These are phyloP conservation scores for Colostygia pectinataria DNA, from an alignment of 2,888 invertebrate species.

Conservation along the genomic window DNA sequence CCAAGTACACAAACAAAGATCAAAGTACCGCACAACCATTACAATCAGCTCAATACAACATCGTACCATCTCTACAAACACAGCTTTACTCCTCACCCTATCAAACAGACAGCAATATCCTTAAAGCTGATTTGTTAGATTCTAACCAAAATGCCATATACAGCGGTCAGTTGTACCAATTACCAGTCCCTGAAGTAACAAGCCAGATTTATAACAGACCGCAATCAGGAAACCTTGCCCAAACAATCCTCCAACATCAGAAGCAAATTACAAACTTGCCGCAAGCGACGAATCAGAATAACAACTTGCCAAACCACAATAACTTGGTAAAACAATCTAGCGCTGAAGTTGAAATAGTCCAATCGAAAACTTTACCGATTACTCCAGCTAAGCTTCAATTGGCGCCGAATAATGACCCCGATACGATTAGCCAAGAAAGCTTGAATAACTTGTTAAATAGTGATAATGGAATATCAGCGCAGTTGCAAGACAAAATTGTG, in stretches of 20 bases:
- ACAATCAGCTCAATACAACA: constrained; percentile 44
- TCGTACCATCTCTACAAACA: constrained; percentile 39
- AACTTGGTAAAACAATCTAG: constrained; percentile 42
- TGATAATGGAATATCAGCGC: constrained; percentile 67
- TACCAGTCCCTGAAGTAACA: constrained; percentile 71
- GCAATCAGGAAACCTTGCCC: constrained; percentile 43
- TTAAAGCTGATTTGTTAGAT: constrained; percentile 37
- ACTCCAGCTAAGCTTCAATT: constrained; percentile 54
- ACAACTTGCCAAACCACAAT: constrained; percentile 33
- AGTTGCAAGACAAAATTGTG: constrained; percentile 67
- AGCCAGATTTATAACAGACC: constrained; percentile 63
- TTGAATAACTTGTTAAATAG: constrained; percentile 52
- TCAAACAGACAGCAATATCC: constrained; percentile 38
- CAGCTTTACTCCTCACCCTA: constrained; percentile 45
- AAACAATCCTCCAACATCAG: constrained; percentile 29
- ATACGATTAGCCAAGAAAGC: constrained; percentile 52
- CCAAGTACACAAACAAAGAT: constrained; percentile 40
- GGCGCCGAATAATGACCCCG: constrained; percentile 43
- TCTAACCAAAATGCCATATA: constrained; percentile 57
- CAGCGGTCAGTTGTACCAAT: constrained; percentile 73
- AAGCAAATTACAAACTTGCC: constrained; percentile 24
- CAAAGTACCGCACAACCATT: constrained; percentile 36
- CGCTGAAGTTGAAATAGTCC: constrained; percentile 58
- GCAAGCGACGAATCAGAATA: constrained; percentile 35
- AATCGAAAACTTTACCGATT: constrained; percentile 52